Percentiles rank a stretch among this genome's conserved stretches.
Evolutionary conservation across 2,888 invertebrate species (phyloP).

Genomic region (Drosophila bunnanda): DNA sequence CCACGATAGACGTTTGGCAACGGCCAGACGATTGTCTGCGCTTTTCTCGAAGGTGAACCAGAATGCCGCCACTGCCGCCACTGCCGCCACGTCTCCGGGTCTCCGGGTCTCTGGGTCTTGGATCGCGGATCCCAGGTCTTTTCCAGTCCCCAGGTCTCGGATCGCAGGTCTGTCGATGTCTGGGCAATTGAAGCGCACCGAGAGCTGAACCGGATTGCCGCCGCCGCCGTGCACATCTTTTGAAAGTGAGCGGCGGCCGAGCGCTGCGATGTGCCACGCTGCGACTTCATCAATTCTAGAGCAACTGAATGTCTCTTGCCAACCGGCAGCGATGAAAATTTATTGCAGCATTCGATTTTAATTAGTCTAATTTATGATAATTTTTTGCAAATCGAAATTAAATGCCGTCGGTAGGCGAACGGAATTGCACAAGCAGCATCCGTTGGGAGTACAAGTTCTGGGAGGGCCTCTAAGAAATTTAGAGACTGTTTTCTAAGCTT

Average conservation of each 20-base stretch:
- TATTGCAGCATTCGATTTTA: conserved; percentile 75
- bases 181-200: conserved; percentile 69
- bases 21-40: conserved; percentile 51
- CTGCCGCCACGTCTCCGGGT: too few species aligned
- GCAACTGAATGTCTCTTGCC: conserved; percentile 56
- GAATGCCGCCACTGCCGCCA: conserved; percentile 46
- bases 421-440: conserved; percentile 16
- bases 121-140: conserved; percentile 20
- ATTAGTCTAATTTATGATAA: conserved; percentile 76
- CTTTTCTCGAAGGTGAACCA: conserved; percentile 80
- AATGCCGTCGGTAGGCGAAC: conserved; percentile 16
- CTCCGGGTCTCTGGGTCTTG: conserved; percentile 40
- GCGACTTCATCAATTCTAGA: conserved; percentile 71
- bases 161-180: conserved; percentile 31
- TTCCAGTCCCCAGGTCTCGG: conserved; percentile 17
- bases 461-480: not conserved
- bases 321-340: conserved; percentile 53
- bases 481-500: too few species aligned
- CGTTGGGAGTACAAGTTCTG: conserved; percentile 14
- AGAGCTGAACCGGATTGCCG: conserved; percentile 66
- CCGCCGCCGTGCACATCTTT: conserved; percentile 63
- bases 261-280: conserved; percentile 42
- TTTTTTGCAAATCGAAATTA: conserved; percentile 60
- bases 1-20: conserved; percentile 49
- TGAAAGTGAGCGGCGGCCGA: conserved; percentile 69